These are phyloP conservation scores for Baryphthengus martii DNA, from an alignment of 2,113 vertebrate genomes.

Conservation along the genomic window DNA sequence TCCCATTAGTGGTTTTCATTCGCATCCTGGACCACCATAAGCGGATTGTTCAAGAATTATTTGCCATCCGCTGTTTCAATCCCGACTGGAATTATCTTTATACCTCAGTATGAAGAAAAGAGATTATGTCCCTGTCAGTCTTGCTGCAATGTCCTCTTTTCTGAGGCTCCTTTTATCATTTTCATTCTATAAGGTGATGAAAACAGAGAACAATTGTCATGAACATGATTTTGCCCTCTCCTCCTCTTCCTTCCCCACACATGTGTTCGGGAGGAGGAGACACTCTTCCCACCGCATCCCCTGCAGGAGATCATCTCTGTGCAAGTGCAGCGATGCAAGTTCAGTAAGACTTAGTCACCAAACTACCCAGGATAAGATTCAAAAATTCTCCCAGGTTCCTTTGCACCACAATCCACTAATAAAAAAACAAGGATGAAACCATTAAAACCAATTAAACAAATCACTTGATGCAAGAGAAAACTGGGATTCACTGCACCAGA, in stretches of 20 bases:
- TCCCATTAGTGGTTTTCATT: constrained; percentile 76
- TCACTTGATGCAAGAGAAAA: neutral
- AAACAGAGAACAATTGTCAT: neutral
- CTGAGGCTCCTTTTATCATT: neutral
- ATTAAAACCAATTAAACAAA: constrained; percentile 13
- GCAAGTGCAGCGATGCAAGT: too few relatives aligned
- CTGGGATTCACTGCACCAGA: neutral
- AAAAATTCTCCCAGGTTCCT: neutral
- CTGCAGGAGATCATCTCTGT: too few relatives aligned
- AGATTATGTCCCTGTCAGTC: constrained; percentile 60
- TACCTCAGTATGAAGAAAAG: constrained; percentile 32
- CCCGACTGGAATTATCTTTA: constrained; percentile 70
- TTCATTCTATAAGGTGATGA: neutral
- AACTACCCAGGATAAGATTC: neutral
- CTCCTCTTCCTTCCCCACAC: neutral
- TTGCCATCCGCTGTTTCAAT: constrained; percentile 69
- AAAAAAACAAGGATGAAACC: neutral
- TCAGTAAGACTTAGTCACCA: neutral
- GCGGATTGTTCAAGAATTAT: constrained; percentile 72
- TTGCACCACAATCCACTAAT: neutral
- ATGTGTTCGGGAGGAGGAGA: neutral
- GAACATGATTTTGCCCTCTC: neutral
- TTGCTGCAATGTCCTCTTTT: constrained; percentile 45
- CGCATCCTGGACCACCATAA: constrained; percentile 71
- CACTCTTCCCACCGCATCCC: neutral